Conservation (phyloP, 2,113 vertebrate species). For the Tychaedon coryphoeus region DNA sequence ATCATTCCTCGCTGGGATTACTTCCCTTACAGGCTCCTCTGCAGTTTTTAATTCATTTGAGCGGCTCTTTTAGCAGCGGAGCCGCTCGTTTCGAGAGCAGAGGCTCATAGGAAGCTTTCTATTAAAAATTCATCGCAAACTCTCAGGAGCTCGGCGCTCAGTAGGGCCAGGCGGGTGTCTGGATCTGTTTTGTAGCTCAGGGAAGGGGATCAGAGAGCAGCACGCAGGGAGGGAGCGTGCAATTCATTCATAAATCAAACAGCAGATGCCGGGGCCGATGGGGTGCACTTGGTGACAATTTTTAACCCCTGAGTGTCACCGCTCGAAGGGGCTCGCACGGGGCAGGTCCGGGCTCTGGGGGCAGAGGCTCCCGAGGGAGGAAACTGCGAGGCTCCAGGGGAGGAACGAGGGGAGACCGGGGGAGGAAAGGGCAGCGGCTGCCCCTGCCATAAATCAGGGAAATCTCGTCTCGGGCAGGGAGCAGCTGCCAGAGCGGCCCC, state of each 20-base stretch:
- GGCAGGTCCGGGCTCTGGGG: background rate
- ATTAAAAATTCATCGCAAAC: slow-evolving; percentile 66
- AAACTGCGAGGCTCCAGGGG: background rate
- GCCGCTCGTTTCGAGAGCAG: background rate
- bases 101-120: slow-evolving; percentile 61
- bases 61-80: slow-evolving; percentile 29
- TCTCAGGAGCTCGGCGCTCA: slow-evolving; percentile 33
- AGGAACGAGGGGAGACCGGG: background rate
- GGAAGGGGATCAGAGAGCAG: slow-evolving; percentile 52
- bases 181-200: slow-evolving; percentile 32
- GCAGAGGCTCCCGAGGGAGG: background rate
- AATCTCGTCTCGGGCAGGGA: background rate
- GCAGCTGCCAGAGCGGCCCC: background rate
- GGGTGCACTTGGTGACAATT: background rate
- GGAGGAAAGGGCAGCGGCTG: background rate
- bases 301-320: slow-evolving; percentile 31
- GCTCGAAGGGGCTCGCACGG: background rate
- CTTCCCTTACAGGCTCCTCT: slow-evolving; percentile 11
- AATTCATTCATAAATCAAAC: slow-evolving; percentile 42
- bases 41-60: slow-evolving; percentile 49
- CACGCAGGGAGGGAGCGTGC: slow-evolving; percentile 42
- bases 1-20: slow-evolving; percentile 6
- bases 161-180: slow-evolving; percentile 33
- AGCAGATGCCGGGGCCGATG: background rate
- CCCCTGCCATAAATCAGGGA: background rate